Conservation (phyloP, 2,888 invertebrate species). For the Tortrix viridana region DNA sequence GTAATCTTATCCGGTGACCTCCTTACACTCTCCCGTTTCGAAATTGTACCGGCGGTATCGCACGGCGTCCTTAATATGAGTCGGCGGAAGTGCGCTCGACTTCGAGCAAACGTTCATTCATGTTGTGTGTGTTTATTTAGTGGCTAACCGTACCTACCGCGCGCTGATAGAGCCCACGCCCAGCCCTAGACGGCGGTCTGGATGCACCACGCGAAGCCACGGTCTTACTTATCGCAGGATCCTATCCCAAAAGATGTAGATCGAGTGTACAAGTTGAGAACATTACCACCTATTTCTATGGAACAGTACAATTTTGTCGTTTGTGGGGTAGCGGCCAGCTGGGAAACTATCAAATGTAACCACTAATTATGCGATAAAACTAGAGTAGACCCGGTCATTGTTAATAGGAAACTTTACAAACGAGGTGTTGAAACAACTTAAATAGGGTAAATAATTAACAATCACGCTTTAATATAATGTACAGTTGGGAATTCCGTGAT, state of each 20-base stretch:
- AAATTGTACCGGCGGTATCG: constrained; percentile 79
- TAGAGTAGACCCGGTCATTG: too few species aligned
- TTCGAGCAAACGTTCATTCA: constrained; percentile 74
- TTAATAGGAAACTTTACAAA: too few species aligned
- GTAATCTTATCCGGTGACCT: constrained; percentile 84
- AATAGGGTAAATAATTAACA: constrained; percentile 30
- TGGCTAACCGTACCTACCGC: constrained; percentile 60
- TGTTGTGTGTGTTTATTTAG: constrained; percentile 75
- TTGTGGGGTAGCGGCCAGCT: too few species aligned
- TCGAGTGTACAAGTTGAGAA: not conserved
- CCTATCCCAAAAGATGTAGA: too few species aligned
- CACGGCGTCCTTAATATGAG: constrained; percentile 75
- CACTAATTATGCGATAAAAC: too few species aligned
- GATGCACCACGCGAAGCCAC: not conserved
- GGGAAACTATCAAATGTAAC: too few species aligned
- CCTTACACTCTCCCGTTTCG: constrained; percentile 82
- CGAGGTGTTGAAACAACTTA: not conserved
- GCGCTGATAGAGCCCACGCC: constrained; percentile 14
- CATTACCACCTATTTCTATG: not conserved
- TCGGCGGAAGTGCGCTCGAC: constrained; percentile 75
- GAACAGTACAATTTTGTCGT: too few species aligned
- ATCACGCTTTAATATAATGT: constrained; percentile 4
- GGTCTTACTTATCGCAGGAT: too few species aligned
- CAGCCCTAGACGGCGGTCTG: constrained; percentile 26
- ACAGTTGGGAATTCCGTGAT: constrained; percentile 24